Evolutionary conservation across 2,888 invertebrate genomes (phyloP).

Genomic region (Lithosia quadra): DNA sequence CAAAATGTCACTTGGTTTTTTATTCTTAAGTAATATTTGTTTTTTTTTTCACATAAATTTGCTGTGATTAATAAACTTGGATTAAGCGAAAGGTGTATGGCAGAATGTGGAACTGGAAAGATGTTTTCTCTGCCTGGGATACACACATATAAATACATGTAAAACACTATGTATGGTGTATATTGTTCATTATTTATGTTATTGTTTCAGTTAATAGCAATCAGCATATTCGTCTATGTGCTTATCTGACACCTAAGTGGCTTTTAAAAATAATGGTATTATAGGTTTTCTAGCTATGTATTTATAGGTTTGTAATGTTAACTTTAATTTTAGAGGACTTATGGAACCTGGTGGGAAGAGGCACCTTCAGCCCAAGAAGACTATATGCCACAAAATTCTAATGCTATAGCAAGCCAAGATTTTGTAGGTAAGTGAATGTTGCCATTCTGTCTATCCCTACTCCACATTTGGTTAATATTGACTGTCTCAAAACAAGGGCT

Average conservation of each 20-base stretch:
- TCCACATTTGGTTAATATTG: too few species aligned
- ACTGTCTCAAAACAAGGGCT: too few species aligned
- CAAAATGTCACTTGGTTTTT: conserved; percentile 34
- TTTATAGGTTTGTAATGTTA: conserved; percentile 1
- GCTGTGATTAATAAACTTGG: not conserved
- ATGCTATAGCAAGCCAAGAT: conserved; percentile 90
- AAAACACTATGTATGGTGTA: too few species aligned
- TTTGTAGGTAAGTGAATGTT: conserved; percentile 91
- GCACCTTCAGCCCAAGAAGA: conserved; percentile 90
- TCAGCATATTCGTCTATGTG: too few species aligned
- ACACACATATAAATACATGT: too few species aligned
- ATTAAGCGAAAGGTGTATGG: not conserved
- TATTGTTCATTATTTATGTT: too few species aligned
- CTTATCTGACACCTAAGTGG: too few species aligned
- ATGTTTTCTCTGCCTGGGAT: too few species aligned
- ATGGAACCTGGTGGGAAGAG: conserved; percentile 94
- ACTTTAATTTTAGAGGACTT: conserved; percentile 88
- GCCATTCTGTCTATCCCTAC: not conserved
- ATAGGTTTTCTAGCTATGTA: not conserved
- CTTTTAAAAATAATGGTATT: too few species aligned
- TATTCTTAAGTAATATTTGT: conserved; percentile 5
- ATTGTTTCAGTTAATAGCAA: too few species aligned
- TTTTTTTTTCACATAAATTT: not conserved
- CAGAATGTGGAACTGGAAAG: too few species aligned
- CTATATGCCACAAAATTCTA: conserved; percentile 91